These are phyloP conservation scores for Pelmatolapia mariae DNA, from an alignment of 2,113 vertebrate genomes.

Conservation along the genomic window DNA sequence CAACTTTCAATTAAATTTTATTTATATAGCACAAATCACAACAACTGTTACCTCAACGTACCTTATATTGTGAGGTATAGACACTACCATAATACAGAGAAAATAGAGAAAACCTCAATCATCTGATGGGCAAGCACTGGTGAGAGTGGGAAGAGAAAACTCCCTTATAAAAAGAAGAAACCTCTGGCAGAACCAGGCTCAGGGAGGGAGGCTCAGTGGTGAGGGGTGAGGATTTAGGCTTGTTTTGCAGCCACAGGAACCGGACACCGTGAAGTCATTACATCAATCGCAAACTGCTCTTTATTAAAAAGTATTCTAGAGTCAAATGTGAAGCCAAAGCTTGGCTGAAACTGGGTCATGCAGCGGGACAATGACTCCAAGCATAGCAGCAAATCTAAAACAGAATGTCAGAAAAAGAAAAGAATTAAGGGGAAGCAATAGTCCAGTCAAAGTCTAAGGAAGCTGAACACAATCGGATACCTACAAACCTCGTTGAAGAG, in stretches of 20 bases:
- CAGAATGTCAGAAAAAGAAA: neutral
- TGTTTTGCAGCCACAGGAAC: neutral
- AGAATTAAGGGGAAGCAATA: neutral
- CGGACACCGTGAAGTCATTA: neutral
- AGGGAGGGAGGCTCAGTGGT: neutral
- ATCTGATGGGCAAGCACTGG: neutral
- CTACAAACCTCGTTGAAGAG: neutral
- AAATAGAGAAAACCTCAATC: neutral
- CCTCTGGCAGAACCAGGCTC: neutral
- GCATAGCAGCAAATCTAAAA: neutral
- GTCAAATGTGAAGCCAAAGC: neutral
- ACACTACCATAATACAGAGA: neutral
- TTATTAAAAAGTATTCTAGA: neutral
- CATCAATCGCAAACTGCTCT: neutral
- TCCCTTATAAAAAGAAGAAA: neutral
- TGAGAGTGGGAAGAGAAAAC: neutral
- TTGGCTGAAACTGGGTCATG: neutral
- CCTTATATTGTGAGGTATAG: neutral
- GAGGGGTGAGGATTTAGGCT: rapidly evolving
- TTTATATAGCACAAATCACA: neutral
- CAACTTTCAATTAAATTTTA: neutral
- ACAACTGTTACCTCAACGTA: neutral
- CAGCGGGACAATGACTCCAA: neutral
- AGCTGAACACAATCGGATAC: neutral
- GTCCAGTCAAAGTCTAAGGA: neutral